Conservation (phyloP, 1,140 invertebrate genomes). For the Phymorhynchus buccinoides region DNA sequence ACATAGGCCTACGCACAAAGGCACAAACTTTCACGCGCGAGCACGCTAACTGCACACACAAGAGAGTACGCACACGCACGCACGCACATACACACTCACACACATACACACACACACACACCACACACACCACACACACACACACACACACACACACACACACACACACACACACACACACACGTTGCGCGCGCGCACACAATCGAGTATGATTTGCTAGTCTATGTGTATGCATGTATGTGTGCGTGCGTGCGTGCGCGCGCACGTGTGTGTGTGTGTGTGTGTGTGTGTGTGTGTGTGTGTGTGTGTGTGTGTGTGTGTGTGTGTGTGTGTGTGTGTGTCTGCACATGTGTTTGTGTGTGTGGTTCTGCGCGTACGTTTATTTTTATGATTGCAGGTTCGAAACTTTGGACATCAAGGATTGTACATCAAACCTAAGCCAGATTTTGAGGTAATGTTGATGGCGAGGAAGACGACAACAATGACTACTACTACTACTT, state of each 20-base stretch:
- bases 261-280: not conserved
- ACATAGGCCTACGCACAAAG: too few relatives aligned
- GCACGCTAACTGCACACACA: too few relatives aligned
- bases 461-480: too few relatives aligned
- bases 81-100: too few relatives aligned
- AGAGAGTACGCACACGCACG: too few relatives aligned
- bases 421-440: constrained; percentile 13
- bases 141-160: constrained; percentile 10
- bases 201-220: too few relatives aligned
- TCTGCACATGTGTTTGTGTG: too few relatives aligned
- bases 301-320: not conserved
- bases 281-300: not conserved
- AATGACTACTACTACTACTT: too few relatives aligned
- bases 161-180: not conserved
- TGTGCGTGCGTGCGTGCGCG: too few relatives aligned
- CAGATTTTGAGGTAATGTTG: constrained; percentile 10
- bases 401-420: constrained; percentile 31
- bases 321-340: not conserved
- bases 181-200: constrained; percentile 15
- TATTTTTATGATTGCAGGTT: not conserved
- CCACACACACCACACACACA: constrained; percentile 17
- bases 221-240: too few relatives aligned
- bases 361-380: too few relatives aligned
- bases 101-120: not conserved
- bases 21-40: too few relatives aligned